Evolutionary conservation across 2,113 vertebrate genomes (phyloP).

Genomic region (Rhinopomastus cyanomelas): DNA sequence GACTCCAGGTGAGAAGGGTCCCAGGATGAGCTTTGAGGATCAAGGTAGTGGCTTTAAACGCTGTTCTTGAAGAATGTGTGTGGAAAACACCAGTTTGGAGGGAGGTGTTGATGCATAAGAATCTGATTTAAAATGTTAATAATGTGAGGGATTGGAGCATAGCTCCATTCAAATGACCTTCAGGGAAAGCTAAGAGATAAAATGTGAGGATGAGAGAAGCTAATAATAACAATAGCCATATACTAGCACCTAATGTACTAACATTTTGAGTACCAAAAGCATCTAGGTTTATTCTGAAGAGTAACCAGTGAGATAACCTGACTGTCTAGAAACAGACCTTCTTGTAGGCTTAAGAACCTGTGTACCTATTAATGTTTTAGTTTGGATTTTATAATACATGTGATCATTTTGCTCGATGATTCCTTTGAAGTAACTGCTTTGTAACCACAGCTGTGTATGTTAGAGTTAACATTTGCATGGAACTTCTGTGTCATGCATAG

Average conservation of each 20-base stretch:
- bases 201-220: not conserved
- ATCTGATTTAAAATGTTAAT: not conserved
- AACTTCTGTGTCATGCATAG: not conserved
- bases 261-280: not conserved
- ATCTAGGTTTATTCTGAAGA: not conserved
- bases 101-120: not conserved
- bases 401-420: not conserved
- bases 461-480: not conserved
- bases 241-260: not conserved
- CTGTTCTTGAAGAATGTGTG: not conserved
- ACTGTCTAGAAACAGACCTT: not conserved
- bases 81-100: not conserved
- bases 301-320: not conserved
- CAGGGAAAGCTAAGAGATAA: not conserved
- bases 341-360: not conserved
- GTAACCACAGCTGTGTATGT: not conserved
- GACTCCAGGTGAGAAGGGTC: not conserved
- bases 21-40: not conserved
- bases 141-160: not conserved
- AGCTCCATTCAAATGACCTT: not conserved
- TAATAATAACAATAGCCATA: not conserved
- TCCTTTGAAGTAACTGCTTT: not conserved
- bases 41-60: not conserved
- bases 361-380: not conserved
- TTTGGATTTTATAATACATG: not conserved